phyloP scores from a whole-genome alignment of 2,113 vertebrate genomes.

The Nansenia antarctica region DNA sequence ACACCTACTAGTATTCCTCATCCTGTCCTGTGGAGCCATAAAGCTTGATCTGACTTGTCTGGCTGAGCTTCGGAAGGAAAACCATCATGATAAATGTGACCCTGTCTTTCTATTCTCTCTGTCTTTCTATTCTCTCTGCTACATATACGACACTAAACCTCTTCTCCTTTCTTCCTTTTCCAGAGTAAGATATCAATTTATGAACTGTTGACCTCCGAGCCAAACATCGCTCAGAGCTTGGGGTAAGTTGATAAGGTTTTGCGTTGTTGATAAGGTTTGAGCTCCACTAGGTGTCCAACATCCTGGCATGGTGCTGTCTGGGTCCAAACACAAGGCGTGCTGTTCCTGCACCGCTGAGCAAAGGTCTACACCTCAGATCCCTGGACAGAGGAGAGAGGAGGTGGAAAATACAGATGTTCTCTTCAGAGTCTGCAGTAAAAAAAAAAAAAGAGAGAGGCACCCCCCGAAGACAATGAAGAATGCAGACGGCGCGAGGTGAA shows the following conservation, averaged over 20 bases:
- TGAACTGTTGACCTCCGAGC: not conserved
- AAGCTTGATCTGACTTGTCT: not conserved
- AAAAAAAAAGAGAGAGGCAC: not conserved
- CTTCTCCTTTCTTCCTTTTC: not conserved
- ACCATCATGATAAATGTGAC: not conserved
- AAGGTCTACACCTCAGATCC: not conserved
- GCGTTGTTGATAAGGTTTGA: not conserved
- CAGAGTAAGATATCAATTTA: not conserved
- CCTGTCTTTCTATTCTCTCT: not conserved
- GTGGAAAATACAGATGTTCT: slow-evolving; percentile 12
- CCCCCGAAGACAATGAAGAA: slow-evolving; percentile 9
- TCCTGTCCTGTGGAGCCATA: not conserved
- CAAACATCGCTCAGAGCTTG: not conserved
- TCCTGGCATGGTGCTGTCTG: not conserved
- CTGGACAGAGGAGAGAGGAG: slow-evolving; percentile 1
- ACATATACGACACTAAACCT: not conserved
- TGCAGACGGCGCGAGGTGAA: slow-evolving; percentile 10
- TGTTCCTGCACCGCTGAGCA: not conserved
- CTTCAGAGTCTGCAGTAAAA: slow-evolving; percentile 9
- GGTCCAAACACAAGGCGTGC: not conserved
- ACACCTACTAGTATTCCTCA: slow-evolving; percentile 6
- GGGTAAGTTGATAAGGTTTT: not conserved
- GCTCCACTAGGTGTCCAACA: not conserved
- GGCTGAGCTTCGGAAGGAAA: not conserved
- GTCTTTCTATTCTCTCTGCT: not conserved